Conservation (phyloP, 2,113 vertebrate genomes). For the Camelus bactrianus region DNA sequence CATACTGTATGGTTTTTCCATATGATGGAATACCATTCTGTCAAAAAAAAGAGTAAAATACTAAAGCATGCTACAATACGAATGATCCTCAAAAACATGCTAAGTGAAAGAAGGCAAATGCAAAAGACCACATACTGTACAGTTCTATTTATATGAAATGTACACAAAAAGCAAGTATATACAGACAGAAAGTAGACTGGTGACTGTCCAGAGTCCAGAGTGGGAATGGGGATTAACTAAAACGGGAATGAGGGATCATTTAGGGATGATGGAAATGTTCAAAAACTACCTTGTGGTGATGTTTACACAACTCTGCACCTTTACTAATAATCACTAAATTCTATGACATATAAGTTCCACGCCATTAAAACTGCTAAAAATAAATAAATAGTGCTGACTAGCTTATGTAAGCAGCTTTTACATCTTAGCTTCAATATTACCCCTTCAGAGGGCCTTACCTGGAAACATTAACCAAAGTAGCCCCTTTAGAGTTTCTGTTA, state of each 20-base stretch:
- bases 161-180: neutral
- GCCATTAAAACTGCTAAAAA: slow-evolving; percentile 21
- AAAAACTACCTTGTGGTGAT: neutral
- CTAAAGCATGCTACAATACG: neutral
- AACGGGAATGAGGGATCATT: neutral
- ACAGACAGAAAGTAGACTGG: neutral
- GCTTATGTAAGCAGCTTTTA: neutral
- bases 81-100: neutral
- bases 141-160: neutral
- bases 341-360: neutral
- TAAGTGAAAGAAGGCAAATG: neutral
- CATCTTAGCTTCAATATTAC: neutral
- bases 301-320: neutral
- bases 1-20: neutral
- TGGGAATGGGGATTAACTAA: neutral
- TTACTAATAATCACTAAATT: neutral
- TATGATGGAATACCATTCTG: neutral
- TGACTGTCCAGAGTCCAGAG: neutral
- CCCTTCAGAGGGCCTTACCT: neutral
- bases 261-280: neutral
- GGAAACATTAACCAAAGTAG: neutral
- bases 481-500: neutral
- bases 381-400: neutral
- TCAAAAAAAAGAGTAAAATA: neutral
- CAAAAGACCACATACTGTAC: neutral